These are phyloP conservation scores for Peucedramus taeniatus DNA, from an alignment of 2,113 vertebrate species.

Conservation along the genomic window DNA sequence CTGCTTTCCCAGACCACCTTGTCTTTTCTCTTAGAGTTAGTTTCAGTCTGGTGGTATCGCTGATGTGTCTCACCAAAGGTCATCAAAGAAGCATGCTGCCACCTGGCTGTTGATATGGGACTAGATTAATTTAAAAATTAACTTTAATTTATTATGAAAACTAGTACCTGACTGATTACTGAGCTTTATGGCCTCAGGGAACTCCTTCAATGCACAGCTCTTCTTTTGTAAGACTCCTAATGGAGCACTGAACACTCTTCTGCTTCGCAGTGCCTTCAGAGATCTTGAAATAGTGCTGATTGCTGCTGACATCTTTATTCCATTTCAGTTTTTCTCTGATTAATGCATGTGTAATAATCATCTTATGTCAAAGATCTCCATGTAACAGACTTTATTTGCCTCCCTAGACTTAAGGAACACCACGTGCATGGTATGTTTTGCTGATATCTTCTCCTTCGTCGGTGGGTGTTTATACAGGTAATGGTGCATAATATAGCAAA, in stretches of 20 bases:
- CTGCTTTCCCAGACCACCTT: background rate
- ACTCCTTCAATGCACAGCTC: background rate
- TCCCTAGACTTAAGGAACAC: conserved; percentile 36
- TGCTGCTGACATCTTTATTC: conserved; percentile 39
- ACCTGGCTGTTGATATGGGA: background rate
- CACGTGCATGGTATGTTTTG: background rate
- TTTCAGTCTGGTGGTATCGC: background rate
- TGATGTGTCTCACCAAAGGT: background rate
- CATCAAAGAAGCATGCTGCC: background rate
- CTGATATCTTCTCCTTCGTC: background rate
- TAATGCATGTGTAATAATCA: conserved; percentile 37
- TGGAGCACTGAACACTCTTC: background rate
- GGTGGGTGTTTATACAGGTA: background rate
- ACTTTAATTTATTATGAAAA: background rate
- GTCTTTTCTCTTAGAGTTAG: background rate
- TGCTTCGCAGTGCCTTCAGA: background rate
- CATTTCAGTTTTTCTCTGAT: background rate
- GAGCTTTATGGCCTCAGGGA: background rate
- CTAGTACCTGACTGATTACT: background rate
- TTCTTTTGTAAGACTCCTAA: background rate
- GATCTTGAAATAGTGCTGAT: background rate
- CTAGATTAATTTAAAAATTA: background rate
- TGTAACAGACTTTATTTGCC: conserved; percentile 36
- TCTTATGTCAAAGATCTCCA: background rate
- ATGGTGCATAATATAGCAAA: background rate